phyloP scores from a whole-genome alignment of 2,113 vertebrate species.

The Planiliza haematocheilus region DNA sequence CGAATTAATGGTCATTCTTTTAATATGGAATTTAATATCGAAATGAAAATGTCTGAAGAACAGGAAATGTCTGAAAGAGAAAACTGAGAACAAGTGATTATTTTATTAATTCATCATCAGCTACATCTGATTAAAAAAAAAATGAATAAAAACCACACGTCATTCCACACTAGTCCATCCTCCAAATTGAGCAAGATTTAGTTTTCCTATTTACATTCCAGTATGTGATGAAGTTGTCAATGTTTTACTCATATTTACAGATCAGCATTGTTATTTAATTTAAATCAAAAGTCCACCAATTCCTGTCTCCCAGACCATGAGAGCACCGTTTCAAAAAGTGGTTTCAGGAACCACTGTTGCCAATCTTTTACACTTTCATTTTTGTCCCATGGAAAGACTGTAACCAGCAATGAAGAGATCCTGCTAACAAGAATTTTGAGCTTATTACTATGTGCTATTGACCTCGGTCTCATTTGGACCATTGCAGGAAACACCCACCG shows the following conservation, averaged over 20 bases:
- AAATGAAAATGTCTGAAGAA: no score
- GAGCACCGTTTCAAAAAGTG: not conserved
- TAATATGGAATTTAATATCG: not conserved
- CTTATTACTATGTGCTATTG: not conserved
- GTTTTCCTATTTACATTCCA: constrained; percentile 4
- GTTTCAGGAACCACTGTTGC: not conserved
- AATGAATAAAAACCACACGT: constrained; percentile 22
- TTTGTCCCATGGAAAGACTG: constrained; percentile 4
- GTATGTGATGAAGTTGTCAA: not conserved
- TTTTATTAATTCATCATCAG: constrained; percentile 45
- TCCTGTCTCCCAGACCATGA: not conserved
- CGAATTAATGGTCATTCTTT: not conserved
- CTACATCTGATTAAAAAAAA: constrained; percentile 26
- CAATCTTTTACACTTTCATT: not conserved
- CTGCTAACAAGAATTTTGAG: not conserved
- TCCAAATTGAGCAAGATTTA: not conserved
- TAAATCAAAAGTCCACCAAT: constrained; percentile 8
- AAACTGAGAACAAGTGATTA: constrained; percentile 11
- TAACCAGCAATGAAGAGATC: not conserved
- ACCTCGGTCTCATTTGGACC: not conserved
- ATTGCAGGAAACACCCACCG: no score
- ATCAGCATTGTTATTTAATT: constrained; percentile 20
- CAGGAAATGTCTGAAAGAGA: not conserved
- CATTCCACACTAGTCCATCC: not conserved
- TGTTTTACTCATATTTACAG: constrained; percentile 29